Conservation (phyloP, 2,113 vertebrate genomes). For the Apteryx mantelli region DNA sequence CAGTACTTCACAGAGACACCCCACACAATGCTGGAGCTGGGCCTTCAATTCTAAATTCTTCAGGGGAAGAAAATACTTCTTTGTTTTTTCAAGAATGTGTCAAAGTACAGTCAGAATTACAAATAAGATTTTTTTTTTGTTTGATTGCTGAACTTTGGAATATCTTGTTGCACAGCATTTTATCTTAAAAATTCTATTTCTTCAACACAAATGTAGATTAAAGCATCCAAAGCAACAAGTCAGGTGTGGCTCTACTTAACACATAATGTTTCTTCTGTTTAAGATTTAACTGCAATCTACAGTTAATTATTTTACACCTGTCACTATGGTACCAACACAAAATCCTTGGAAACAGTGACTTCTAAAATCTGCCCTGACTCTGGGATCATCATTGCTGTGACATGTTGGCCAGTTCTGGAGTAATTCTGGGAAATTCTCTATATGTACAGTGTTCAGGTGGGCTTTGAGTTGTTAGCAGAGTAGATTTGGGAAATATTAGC, state of each 20-base stretch:
- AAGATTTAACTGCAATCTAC: background rate
- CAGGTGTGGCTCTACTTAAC: background rate
- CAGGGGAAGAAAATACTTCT: background rate
- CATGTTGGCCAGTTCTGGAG: background rate
- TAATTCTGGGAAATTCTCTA: accelerated
- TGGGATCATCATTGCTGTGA: accelerated
- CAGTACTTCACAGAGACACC: background rate
- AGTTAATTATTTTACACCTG: background rate
- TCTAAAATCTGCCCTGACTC: background rate
- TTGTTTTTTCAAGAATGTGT: background rate
- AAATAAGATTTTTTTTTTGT: background rate
- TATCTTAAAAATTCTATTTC: background rate
- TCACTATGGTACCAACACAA: background rate
- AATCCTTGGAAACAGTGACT: background rate
- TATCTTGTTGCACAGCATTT: background rate
- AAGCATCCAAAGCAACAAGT: background rate
- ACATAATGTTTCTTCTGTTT: background rate
- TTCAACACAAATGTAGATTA: background rate
- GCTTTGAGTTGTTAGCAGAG: background rate
- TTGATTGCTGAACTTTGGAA: background rate
- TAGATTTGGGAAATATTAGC: background rate
- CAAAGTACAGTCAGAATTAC: background rate
- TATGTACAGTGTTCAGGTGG: background rate
- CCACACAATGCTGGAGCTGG: accelerated
- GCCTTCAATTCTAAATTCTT: background rate